Conservation (phyloP, 2,888 invertebrate genomes). For the Microchrysa polita region DNA sequence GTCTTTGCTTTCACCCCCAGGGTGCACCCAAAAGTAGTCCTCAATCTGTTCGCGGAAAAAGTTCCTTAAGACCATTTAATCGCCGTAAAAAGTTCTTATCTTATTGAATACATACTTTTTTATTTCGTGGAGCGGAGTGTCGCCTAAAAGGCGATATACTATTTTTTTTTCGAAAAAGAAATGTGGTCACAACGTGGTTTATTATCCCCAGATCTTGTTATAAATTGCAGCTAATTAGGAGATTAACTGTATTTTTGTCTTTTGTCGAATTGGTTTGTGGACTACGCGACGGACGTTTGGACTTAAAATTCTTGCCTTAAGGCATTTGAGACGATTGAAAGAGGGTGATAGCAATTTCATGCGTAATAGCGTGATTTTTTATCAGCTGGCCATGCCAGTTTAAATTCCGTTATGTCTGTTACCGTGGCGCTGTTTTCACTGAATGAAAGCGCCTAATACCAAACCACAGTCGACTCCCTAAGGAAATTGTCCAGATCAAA, state of each 20-base stretch:
- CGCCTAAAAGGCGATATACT: background rate
- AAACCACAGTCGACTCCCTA: background rate
- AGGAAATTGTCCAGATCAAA: slow-evolving; percentile 7
- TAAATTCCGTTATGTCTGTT: background rate
- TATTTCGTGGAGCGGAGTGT: background rate
- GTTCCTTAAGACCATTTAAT: slow-evolving; percentile 48
- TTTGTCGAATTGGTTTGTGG: background rate
- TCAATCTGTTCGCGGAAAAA: slow-evolving; percentile 37
- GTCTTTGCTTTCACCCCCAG: slow-evolving; percentile 13
- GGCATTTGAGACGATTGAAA: slow-evolving; percentile 2
- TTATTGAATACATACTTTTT: slow-evolving; percentile 50
- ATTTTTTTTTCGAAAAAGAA: slow-evolving; percentile 4
- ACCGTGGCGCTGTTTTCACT: background rate
- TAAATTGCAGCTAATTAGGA: slow-evolving; percentile 50
- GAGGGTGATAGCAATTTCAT: slow-evolving; percentile 10
- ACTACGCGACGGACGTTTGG: background rate
- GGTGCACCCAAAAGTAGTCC: slow-evolving; percentile 8
- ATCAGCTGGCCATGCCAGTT: slow-evolving; percentile 2
- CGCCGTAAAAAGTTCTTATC: slow-evolving; percentile 50
- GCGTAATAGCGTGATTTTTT: slow-evolving; percentile 11
- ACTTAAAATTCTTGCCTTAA: slow-evolving; percentile 39
- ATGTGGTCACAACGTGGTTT: slow-evolving; percentile 36
- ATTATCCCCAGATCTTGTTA: slow-evolving; percentile 44
- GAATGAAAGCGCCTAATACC: background rate
- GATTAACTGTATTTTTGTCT: slow-evolving; percentile 47